These are phyloP conservation scores for Ichneumoninae sp. DNA, from an alignment of 2,888 invertebrate genomes.

Conservation along the genomic window DNA sequence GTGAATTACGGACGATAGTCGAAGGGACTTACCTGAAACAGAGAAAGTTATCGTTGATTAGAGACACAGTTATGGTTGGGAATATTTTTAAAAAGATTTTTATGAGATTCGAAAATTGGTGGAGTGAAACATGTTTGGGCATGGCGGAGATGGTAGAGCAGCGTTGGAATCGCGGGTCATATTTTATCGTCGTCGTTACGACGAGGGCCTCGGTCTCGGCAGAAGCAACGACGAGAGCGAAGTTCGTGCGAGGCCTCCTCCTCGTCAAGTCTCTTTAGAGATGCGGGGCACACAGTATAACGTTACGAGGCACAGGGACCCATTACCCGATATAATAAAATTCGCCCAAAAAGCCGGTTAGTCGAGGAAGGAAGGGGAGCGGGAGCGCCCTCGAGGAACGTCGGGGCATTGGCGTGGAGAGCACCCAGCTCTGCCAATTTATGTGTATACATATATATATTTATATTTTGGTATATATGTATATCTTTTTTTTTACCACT, in stretches of 20 bases:
- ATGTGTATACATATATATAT: background rate
- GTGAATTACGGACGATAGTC: background rate
- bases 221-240: constrained; percentile 32
- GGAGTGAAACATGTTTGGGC: background rate
- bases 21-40: constrained; percentile 78
- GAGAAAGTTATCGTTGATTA: constrained; percentile 66
- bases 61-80: background rate
- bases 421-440: constrained; percentile 49
- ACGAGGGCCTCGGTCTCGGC: constrained; percentile 46
- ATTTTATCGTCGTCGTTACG: constrained; percentile 77
- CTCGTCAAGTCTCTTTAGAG: constrained; percentile 74
- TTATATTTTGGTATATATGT: background rate
- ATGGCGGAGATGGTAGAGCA: background rate
- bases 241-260: constrained; percentile 36
- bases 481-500: constrained; percentile 25
- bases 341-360: constrained; percentile 79
- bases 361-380: constrained; percentile 61
- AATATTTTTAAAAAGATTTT: background rate
- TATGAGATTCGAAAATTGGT: constrained; percentile 36
- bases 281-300: constrained; percentile 70
- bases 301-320: constrained; percentile 75
- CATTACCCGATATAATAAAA: constrained; percentile 80
- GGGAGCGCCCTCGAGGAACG: constrained; percentile 66
- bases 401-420: constrained; percentile 62
- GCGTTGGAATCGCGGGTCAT: constrained; percentile 63